A percentile compares a stretch with the other conserved stretches of the same genome.
Conservation (phyloP, 64 coral and sea anemone genomes). For the Actinia tenebrosa region DNA sequence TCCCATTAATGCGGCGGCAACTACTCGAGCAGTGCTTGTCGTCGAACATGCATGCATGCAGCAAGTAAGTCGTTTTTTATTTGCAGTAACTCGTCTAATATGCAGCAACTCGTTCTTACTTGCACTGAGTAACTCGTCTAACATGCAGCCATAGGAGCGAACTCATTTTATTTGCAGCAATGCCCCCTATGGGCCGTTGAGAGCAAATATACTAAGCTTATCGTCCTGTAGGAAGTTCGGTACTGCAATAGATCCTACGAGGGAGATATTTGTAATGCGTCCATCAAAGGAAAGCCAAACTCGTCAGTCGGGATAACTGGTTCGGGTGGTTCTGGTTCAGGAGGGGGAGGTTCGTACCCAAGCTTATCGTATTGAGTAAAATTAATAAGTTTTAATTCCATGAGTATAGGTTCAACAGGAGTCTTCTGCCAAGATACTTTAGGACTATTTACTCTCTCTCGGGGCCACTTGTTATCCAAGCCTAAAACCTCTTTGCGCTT, state of each 20-base stretch:
- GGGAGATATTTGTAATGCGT: background rate
- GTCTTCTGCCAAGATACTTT: constrained; percentile 21
- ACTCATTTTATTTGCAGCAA: no score
- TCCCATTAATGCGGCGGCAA: no score
- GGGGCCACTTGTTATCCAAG: background rate
- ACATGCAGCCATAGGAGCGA: no score
- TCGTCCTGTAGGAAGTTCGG: background rate
- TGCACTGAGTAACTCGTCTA: no score
- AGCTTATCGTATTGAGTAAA: constrained; percentile 70
- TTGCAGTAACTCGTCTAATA: no score
- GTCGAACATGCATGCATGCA: no score
- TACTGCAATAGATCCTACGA: background rate
- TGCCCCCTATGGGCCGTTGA: no score
- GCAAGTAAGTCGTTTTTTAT: no score
- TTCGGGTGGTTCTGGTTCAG: background rate
- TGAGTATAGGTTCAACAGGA: constrained; percentile 62
- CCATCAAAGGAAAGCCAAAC: constrained; percentile 18
- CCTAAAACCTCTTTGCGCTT: background rate
- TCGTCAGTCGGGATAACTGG: background rate
- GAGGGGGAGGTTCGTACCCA: constrained; percentile 1
- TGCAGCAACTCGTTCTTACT: no score
- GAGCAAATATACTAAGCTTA: no score
- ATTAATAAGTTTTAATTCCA: constrained; percentile 87
- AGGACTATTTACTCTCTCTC: constrained; percentile 11
- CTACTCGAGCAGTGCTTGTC: no score